Conservation (phyloP, 2,888 invertebrate genomes). For the Leptura quadrifasciata region DNA sequence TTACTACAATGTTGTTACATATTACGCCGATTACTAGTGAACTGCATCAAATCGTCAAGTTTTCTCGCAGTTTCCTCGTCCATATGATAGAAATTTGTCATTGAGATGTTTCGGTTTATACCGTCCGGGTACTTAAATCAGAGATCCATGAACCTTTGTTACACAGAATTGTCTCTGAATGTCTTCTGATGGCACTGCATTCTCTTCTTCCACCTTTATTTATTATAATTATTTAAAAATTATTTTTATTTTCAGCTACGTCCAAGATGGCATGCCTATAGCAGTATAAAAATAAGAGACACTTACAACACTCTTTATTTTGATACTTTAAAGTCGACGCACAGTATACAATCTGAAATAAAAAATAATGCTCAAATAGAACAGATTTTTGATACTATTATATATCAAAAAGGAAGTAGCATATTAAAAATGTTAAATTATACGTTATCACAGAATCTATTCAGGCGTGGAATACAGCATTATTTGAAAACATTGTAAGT, state of each 20-base stretch:
- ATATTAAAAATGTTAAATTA: constrained; percentile 79
- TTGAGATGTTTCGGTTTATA: no score
- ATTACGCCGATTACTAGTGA: no score
- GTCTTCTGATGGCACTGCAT: no score
- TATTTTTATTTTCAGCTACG: constrained; percentile 73
- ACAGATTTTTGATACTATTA: constrained; percentile 76
- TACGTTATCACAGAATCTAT: constrained; percentile 75
- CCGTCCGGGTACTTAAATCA: no score
- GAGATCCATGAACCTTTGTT: no score
- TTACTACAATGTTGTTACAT: no score
- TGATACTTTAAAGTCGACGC: constrained; percentile 77
- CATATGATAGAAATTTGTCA: no score
- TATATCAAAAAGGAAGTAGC: constrained; percentile 74
- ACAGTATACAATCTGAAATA: constrained; percentile 76
- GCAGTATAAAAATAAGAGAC: constrained; percentile 75
- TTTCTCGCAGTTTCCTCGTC: no score
- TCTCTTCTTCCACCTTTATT: no score
- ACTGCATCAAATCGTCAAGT: no score
- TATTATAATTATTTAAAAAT: background rate
- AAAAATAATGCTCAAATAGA: constrained; percentile 77
- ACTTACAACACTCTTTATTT: constrained; percentile 76
- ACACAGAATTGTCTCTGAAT: no score
- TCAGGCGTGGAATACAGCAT: constrained; percentile 75
- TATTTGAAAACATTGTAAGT: constrained; percentile 78
- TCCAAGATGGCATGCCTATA: constrained; percentile 77